A percentile compares a stretch with the other conserved stretches of the same genome.
phyloP scores from a whole-genome alignment of 2,888 invertebrate genomes.

The Drosophila cracens region DNA sequence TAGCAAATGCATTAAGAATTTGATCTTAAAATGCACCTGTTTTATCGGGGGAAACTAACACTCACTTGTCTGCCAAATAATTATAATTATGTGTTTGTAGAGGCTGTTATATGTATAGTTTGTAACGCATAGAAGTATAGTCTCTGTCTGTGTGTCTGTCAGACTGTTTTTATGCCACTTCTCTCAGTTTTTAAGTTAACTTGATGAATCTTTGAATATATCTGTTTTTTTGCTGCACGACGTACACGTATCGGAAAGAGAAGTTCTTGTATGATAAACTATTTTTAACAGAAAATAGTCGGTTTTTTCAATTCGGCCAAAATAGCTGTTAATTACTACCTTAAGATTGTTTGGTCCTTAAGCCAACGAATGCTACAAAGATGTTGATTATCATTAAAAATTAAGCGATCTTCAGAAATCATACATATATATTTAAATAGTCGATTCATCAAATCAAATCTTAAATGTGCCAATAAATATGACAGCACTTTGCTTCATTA shows the following conservation, averaged over 20 bases:
- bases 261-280: background rate
- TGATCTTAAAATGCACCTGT: background rate
- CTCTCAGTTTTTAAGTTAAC: background rate
- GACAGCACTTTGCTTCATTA: constrained; percentile 13
- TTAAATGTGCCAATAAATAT: background rate
- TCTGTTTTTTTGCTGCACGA: background rate
- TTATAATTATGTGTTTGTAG: too few species aligned
- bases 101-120: too few species aligned
- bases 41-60: background rate
- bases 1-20: background rate
- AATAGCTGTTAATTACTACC: background rate
- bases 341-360: background rate
- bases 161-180: too few species aligned
- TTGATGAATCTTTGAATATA: background rate
- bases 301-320: background rate
- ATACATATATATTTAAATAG: background rate
- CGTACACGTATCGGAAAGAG: background rate
- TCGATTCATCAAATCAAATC: background rate
- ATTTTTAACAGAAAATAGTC: background rate
- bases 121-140: too few species aligned
- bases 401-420: background rate
- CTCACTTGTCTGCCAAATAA: too few species aligned
- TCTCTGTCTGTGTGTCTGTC: too few species aligned
- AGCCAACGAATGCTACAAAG: background rate
- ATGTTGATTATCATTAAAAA: background rate